These are phyloP conservation scores for Pristionchus arcanus DNA, from an alignment of 2,888 invertebrate genomes.

Conservation along the genomic window DNA sequence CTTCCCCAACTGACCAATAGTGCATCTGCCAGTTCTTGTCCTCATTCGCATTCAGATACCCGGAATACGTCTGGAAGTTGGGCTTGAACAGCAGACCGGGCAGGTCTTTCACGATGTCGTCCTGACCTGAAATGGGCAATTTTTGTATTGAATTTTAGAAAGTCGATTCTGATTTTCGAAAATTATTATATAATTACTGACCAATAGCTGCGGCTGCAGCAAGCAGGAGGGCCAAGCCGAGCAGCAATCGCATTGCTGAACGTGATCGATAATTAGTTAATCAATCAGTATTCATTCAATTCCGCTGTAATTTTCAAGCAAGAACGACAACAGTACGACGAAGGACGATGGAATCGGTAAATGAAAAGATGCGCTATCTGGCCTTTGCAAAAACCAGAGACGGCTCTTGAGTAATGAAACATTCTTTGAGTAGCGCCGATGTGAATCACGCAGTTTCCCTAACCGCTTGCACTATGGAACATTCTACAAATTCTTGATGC, in stretches of 20 bases:
- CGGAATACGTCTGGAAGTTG: slow-evolving; percentile 81
- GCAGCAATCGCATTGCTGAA: background rate
- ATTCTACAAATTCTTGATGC: background rate
- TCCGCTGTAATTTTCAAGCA: background rate
- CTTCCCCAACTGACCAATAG: slow-evolving; percentile 79
- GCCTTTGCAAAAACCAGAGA: too few species aligned
- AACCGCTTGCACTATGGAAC: background rate
- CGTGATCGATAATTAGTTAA: background rate
- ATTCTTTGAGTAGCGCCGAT: too few species aligned
- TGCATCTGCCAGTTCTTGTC: slow-evolving; percentile 79
- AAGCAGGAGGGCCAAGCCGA: slow-evolving; percentile 26
- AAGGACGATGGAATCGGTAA: too few species aligned
- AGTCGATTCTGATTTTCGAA: background rate
- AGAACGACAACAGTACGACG: too few species aligned
- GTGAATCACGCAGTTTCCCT: too few species aligned
- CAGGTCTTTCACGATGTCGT: slow-evolving; percentile 78
- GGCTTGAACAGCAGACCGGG: slow-evolving; percentile 79
- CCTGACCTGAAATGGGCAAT: slow-evolving; percentile 54
- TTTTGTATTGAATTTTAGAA: background rate
- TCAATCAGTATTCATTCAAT: background rate
- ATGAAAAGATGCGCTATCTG: too few species aligned
- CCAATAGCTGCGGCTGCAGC: background rate
- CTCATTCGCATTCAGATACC: slow-evolving; percentile 80
- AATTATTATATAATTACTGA: background rate
- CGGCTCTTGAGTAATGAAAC: too few species aligned